These are phyloP conservation scores for Betta splendens DNA, from an alignment of 2,797 vertebrate genomes.

Conservation along the genomic window DNA sequence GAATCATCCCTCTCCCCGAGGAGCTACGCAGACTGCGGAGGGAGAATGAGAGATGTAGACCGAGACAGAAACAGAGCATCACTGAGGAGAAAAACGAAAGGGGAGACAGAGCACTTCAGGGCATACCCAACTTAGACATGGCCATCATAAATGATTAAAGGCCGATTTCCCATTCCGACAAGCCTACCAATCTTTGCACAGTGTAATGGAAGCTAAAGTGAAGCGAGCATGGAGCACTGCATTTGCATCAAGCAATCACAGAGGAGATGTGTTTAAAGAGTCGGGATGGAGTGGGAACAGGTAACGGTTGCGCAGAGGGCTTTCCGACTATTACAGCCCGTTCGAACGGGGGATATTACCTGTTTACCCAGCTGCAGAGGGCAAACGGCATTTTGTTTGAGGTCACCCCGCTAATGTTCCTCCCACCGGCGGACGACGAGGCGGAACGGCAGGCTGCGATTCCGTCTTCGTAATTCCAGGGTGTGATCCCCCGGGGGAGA, in stretches of 20 bases:
- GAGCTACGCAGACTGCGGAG: conserved; percentile 45
- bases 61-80: conserved; percentile 44
- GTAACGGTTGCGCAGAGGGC: not conserved
- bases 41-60: too few relatives aligned
- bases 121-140: conserved; percentile 76
- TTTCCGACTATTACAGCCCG: conserved; percentile 49
- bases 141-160: conserved; percentile 82
- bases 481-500: conserved; percentile 36
- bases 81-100: conserved; percentile 34
- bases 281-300: conserved; percentile 2
- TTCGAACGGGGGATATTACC: conserved; percentile 76
- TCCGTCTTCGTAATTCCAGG: conserved; percentile 67
- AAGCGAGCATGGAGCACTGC: conserved; percentile 47
- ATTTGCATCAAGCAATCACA: conserved; percentile 78
- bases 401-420: conserved; percentile 74
- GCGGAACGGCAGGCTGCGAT: conserved; percentile 32
- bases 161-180: conserved; percentile 71
- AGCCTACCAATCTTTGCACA: conserved; percentile 76
- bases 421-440: conserved; percentile 6
- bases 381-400: conserved; percentile 75
- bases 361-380: conserved; percentile 72
- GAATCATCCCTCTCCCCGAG: conserved; percentile 37
- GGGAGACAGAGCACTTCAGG: conserved; percentile 66
- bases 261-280: conserved; percentile 67
- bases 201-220: conserved; percentile 75